Conservation (phyloP, 2,888 invertebrate species). For the Ichneumon xanthorius region DNA sequence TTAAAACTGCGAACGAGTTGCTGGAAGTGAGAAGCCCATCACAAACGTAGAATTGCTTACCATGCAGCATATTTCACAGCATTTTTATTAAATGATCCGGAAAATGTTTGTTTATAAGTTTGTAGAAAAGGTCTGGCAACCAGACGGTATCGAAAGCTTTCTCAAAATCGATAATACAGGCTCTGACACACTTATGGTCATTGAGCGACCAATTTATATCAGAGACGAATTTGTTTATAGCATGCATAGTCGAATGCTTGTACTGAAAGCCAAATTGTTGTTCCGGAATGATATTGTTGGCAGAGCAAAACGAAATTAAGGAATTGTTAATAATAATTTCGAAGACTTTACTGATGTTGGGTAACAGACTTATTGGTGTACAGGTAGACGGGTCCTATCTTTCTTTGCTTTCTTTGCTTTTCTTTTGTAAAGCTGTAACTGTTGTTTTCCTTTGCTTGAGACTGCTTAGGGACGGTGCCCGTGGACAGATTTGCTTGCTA, state of each 20-base stretch:
- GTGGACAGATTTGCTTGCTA: too few species aligned
- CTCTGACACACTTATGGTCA: not conserved
- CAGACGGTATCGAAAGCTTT: conserved; percentile 48
- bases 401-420: not conserved
- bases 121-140: conserved; percentile 41
- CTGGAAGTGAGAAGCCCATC: not conserved
- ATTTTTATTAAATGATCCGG: not conserved
- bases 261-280: conserved; percentile 41
- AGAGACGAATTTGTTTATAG: conserved; percentile 35
- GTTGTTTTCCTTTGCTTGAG: too few species aligned
- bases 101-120: conserved; percentile 21
- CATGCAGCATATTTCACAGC: conserved; percentile 24
- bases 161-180: conserved; percentile 42
- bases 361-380: not conserved
- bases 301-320: not conserved
- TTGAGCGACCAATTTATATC: conserved; percentile 17
- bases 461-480: too few species aligned
- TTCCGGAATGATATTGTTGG: conserved; percentile 22
- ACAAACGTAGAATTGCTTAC: conserved; percentile 15
- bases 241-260: conserved; percentile 38
- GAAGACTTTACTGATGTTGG: not conserved
- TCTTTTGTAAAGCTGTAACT: not conserved
- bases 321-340: not conserved
- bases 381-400: not conserved
- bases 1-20: not conserved